Evolutionary conservation across 2,113 vertebrate genomes (phyloP).

Genomic region (Pituophis catenifer): DNA sequence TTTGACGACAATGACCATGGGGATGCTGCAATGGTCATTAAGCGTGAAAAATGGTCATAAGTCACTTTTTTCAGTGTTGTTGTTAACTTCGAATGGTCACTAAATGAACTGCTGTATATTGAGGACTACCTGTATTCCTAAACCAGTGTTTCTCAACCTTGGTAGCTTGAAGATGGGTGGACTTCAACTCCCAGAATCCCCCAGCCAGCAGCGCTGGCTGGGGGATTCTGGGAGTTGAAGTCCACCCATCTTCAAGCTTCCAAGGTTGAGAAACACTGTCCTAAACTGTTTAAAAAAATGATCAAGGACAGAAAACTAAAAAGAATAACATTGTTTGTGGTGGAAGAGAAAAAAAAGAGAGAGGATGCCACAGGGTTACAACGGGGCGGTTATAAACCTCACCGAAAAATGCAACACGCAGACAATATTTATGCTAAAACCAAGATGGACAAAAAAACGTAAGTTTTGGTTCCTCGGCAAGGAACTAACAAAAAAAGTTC

Average conservation of each 20-base stretch:
- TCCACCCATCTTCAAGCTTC: no score
- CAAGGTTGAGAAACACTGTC: background rate
- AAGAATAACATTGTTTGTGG: background rate
- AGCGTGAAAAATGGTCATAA: no score
- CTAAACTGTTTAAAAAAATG: background rate
- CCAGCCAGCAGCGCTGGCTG: no score
- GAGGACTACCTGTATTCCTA: background rate
- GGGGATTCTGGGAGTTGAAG: no score
- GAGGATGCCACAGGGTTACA: background rate
- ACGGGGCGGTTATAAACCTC: background rate
- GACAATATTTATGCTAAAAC: background rate
- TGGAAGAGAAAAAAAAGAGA: background rate
- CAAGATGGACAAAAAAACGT: background rate
- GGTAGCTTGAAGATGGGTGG: no score
- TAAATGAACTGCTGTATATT: background rate
- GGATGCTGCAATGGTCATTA: no score
- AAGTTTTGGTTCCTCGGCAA: background rate
- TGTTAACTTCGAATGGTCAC: no score
- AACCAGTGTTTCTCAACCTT: no score
- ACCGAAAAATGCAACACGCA: background rate
- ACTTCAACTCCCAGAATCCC: no score
- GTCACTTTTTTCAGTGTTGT: no score
- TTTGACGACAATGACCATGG: no score
- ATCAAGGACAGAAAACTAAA: background rate
- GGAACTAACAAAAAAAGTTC: background rate